These are phyloP conservation scores for Australoheros scitulus DNA, from an alignment of 2,113 vertebrate genomes.

Conservation along the genomic window DNA sequence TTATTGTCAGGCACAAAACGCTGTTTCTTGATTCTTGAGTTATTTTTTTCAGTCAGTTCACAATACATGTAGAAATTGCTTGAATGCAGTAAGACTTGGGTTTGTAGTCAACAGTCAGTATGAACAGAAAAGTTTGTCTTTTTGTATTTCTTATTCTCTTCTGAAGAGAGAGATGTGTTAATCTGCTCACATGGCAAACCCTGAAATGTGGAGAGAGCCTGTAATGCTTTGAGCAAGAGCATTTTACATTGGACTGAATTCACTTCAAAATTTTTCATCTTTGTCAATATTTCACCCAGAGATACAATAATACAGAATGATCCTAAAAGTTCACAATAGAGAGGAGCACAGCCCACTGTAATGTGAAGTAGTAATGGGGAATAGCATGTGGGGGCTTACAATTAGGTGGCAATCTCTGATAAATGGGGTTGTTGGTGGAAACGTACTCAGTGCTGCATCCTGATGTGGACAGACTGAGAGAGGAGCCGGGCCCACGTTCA, in stretches of 20 bases:
- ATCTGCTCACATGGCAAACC: neutral
- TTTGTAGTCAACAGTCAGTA: neutral
- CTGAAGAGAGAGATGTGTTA: neutral
- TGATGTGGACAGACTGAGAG: constrained; percentile 68
- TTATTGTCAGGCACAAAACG: neutral
- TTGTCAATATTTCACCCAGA: neutral
- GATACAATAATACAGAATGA: neutral
- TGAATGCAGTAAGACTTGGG: neutral
- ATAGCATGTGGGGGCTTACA: constrained; percentile 49
- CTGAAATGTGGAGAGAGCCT: neutral
- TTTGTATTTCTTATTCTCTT: neutral
- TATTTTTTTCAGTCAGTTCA: neutral
- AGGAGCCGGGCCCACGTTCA: constrained; percentile 46
- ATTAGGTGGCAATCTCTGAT: constrained; percentile 69
- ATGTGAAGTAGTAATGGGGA: constrained; percentile 55
- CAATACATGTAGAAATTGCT: neutral
- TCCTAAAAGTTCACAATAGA: neutral
- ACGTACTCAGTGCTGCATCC: constrained; percentile 58
- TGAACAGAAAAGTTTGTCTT: neutral
- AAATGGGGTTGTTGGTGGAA: constrained; percentile 66
- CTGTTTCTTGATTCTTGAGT: neutral
- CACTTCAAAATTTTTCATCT: neutral
- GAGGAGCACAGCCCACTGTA: constrained; percentile 35
- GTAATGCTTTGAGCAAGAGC: neutral
- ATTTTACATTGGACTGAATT: neutral